A percentile compares a stretch with the other conserved stretches of the same genome.
Evolutionary conservation across 2,888 invertebrate genomes (phyloP).

Genomic region (Apomyelois bistriatella): DNA sequence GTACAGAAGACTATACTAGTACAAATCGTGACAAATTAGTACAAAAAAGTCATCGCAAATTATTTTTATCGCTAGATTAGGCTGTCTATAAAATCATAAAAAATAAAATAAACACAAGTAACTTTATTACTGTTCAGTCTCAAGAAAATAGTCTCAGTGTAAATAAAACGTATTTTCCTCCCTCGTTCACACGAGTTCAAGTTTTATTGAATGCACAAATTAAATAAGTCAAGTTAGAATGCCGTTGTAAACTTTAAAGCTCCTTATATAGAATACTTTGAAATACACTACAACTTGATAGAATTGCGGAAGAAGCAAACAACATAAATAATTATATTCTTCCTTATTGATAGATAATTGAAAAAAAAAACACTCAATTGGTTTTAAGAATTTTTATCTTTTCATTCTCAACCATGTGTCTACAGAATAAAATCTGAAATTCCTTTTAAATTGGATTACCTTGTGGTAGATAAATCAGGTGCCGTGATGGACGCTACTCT

Average conservation of each 20-base stretch:
- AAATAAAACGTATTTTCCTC: neutral
- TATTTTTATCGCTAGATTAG: no score
- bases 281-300: neutral
- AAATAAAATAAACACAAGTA: no score
- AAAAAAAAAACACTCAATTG: no score
- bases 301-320: neutral
- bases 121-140: neutral
- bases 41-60: no score
- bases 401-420: neutral
- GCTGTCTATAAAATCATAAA: no score
- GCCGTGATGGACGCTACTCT: neutral
- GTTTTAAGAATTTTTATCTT: no score
- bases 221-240: neutral
- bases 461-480: neutral
- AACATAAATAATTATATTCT: neutral
- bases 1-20: no score
- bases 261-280: neutral
- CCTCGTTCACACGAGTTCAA: neutral
- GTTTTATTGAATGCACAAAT: slow-evolving; percentile 3
- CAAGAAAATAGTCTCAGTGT: neutral
- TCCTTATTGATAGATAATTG: no score
- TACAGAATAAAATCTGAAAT: neutral
- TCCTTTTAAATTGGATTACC: neutral
- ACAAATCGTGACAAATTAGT: no score
- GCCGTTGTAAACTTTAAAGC: neutral